phyloP scores from a whole-genome alignment of 2,888 invertebrate species.

The Caenorhabditis parvicauda region DNA sequence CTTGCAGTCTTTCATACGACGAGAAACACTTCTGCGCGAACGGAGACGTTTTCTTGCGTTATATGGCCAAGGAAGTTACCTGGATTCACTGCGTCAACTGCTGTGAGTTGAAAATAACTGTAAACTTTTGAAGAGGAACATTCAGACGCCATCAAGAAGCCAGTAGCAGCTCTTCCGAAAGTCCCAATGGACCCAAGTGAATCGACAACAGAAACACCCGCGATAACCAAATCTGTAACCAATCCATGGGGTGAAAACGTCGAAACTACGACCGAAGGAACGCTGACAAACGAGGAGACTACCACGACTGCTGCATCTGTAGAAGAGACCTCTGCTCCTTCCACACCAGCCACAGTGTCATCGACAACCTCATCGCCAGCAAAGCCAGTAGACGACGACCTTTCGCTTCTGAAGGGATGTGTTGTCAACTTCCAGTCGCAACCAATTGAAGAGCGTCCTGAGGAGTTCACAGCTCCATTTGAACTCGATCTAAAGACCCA shows the following conservation, averaged over 20 bases:
- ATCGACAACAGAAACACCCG: slow-evolving; percentile 6
- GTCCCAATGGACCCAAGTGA: slow-evolving; percentile 6
- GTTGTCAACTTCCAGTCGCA: slow-evolving; percentile 51
- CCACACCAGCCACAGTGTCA: no score
- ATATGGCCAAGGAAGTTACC: slow-evolving; percentile 34
- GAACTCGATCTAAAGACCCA: slow-evolving; percentile 32
- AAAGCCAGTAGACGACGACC: slow-evolving; percentile 17
- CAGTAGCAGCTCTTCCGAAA: slow-evolving; percentile 8
- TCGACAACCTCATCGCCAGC: slow-evolving; percentile 6
- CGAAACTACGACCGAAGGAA: background rate
- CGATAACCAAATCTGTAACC: no score
- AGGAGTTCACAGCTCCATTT: slow-evolving; percentile 41
- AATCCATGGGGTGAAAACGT: slow-evolving; percentile 17
- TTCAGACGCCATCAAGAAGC: slow-evolving; percentile 21
- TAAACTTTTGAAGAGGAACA: no score
- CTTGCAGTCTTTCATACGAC: slow-evolving; percentile 50
- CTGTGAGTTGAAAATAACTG: no score
- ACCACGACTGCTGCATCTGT: no score
- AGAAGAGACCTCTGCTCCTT: slow-evolving; percentile 2
- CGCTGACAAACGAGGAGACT: background rate
- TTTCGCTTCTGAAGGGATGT: slow-evolving; percentile 37
- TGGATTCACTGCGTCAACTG: slow-evolving; percentile 58
- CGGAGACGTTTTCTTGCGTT: slow-evolving; percentile 36
- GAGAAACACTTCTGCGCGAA: slow-evolving; percentile 43
- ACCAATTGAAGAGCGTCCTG: slow-evolving; percentile 27